A percentile compares a stretch with the other conserved stretches of the same genome.
These are phyloP conservation scores for Cheilosia vernalis DNA, from an alignment of 2,888 invertebrate species.

Conservation along the genomic window DNA sequence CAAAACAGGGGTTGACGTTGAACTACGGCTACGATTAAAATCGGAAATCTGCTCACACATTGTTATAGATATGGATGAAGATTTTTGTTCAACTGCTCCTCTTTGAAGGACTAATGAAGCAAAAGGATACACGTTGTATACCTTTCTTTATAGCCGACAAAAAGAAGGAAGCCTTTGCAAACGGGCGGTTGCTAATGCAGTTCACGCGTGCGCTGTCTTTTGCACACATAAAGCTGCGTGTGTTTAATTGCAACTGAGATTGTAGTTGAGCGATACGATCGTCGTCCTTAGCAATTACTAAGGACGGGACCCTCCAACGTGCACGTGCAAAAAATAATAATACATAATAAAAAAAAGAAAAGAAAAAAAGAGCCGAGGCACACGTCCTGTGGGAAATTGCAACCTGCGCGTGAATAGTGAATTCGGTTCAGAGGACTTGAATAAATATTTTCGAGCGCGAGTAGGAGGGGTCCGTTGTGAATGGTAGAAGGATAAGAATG, in stretches of 20 bases:
- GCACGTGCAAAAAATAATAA: conserved; percentile 43
- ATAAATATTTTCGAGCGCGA: no score
- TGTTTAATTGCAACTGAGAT: conserved; percentile 26
- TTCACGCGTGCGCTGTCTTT: conserved; percentile 53
- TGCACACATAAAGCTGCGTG: conserved; percentile 14
- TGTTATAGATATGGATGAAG: background rate
- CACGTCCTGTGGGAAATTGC: conserved; percentile 49
- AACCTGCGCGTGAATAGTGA: conserved; percentile 51
- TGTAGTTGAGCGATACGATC: conserved; percentile 34
- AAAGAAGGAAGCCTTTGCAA: background rate
- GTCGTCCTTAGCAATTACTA: conserved; percentile 8
- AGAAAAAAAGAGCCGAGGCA: background rate
- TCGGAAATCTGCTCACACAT: background rate
- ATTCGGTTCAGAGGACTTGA: conserved; percentile 14
- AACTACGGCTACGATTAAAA: background rate
- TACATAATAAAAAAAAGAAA: background rate
- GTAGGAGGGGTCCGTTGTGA: background rate
- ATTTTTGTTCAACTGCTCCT: background rate
- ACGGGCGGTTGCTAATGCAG: conserved; percentile 17
- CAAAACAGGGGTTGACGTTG: conserved; percentile 26
- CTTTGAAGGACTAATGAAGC: background rate
- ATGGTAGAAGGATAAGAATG: background rate
- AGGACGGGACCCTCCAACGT: conserved; percentile 1
- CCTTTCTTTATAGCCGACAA: background rate
- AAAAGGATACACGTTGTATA: conserved; percentile 3